Evolutionary conservation across 2,797 vertebrate species (phyloP), one percentile per base, ranked within the genome.

Genomic region (Pelobates cultripes): DNA sequence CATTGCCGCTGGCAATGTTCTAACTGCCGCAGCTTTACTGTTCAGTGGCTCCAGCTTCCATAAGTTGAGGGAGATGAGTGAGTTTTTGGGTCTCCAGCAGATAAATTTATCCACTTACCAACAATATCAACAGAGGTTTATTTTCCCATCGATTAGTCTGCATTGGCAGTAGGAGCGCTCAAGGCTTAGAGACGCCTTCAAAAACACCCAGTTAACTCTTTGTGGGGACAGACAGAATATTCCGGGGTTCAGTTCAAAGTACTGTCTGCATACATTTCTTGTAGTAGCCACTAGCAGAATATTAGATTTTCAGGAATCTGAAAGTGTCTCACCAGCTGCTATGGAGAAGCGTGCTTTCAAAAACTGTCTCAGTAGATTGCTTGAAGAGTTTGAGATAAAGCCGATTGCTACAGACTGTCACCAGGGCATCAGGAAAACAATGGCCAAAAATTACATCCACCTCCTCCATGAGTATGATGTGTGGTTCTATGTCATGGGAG

Each of bases 271-370:
- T 40, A 55, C 57, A 8, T n/a, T 79, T 4, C 40, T 79, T 3
- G 77, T 73, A 17, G 57, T 17, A 17, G 57, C 44, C n/a, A 64
- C 77, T 4, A 73, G 63, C 5, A 72, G 44, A 28, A 43, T 79
- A 0, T 0, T 79, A 0, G 77, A 79, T 43, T 79, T 79, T 51
- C 69, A 79, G n/a, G 9, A 7, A 0, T 4, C 13, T 40, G 5
- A 45, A 4, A 61, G 40, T 3, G 43, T n/a, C 3, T 28, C 17
- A 3, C 13, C 43, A 2, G 12, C 44, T 47, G 55, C 17, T 7
- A 3, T 28, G 28, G 77, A 79, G 57, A 15, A n/a, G 4, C 9
- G 42, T 0, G 69, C 69, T 47, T 79, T 71, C 53, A 43, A 72
- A 28, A 47, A 3, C 28, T 60, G 53, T 3, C 53, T 79, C 2